Evolutionary conservation across 2,113 vertebrate genomes (phyloP), one percentile per base, ranked within the genome.

Genomic region (Dipodomys ordii): DNA sequence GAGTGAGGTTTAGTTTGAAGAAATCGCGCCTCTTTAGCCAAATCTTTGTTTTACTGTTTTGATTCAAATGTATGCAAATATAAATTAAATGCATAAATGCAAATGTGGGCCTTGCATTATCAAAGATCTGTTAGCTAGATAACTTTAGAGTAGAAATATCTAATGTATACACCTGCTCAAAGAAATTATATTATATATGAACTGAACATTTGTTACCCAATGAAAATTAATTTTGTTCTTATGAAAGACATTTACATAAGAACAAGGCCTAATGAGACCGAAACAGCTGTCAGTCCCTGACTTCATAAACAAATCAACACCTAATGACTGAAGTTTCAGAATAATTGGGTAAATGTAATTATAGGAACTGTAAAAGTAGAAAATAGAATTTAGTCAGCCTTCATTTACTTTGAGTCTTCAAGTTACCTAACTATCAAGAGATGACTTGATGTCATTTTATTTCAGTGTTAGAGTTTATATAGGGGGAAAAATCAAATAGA

Each of bases 241-340:
- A 98, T 97, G 96, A 96, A 88, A 97, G 91, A 77, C 92, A 98
- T 98, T 98, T 98, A 97, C 98, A 98, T 98, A 98, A 98, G 97
- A 98, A 98, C 97, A 97, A 94, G 93, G 90, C 88, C 97, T 98
- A 98, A 98, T 98, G 98, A 98, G 97, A 97, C 96, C 96, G 96
- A 97, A 98, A 97, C 98, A 98, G 97, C 98, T 98, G 98, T 98
- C 98, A 97, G 92, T 98, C 91, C 95, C 97, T 97, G 95, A 97
- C 98, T 98, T 98, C 96, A 97, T 98, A 98, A 98, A 98, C 98
- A 98, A 98, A 98, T 98, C 98, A 98, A 98, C 98, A 97, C 97
- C 97, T 98, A 98, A 98, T 98, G 97, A 96, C 97, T 96, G 97
- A 97, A 97, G 96, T 97, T 98, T 98, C 92, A 92, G 93, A 94